These are phyloP conservation scores for Mesorhabditis belari DNA, from an alignment of 2,888 invertebrate species.

Conservation along the genomic window DNA sequence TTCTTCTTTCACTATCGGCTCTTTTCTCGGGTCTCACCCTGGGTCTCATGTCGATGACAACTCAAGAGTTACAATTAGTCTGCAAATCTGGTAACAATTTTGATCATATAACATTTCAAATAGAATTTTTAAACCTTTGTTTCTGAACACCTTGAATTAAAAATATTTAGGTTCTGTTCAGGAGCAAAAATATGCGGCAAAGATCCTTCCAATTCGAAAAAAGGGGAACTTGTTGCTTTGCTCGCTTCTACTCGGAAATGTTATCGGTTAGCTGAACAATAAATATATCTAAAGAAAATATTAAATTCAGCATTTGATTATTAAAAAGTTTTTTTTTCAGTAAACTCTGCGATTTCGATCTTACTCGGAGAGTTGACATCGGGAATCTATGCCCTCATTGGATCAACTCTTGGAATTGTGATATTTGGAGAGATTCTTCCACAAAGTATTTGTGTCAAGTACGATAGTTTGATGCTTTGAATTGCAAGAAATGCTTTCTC, in stretches of 20 bases:
- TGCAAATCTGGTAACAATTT: constrained; percentile 39
- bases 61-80: constrained; percentile 50
- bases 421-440: constrained; percentile 71
- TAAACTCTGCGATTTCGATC: constrained; percentile 74
- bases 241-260: constrained; percentile 67
- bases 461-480: constrained; percentile 6
- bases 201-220: constrained; percentile 82
- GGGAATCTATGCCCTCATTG: constrained; percentile 45
- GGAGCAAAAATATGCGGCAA: constrained; percentile 65
- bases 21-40: constrained; percentile 93
- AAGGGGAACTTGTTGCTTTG: constrained; percentile 81
- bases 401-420: constrained; percentile 69
- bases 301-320: not conserved
- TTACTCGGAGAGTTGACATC: constrained; percentile 79
- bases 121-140: not conserved
- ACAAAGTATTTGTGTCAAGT: constrained; percentile 56
- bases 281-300: not conserved
- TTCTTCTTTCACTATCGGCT: constrained; percentile 78
- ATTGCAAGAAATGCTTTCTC: too few species aligned
- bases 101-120: too few species aligned
- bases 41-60: constrained; percentile 89
- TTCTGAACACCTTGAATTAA: not conserved
- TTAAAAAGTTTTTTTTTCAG: constrained; percentile 24
- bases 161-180: constrained; percentile 18
- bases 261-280: constrained; percentile 10